Conservation (phyloP, 2,888 invertebrate species). For the Bugula neritina region DNA sequence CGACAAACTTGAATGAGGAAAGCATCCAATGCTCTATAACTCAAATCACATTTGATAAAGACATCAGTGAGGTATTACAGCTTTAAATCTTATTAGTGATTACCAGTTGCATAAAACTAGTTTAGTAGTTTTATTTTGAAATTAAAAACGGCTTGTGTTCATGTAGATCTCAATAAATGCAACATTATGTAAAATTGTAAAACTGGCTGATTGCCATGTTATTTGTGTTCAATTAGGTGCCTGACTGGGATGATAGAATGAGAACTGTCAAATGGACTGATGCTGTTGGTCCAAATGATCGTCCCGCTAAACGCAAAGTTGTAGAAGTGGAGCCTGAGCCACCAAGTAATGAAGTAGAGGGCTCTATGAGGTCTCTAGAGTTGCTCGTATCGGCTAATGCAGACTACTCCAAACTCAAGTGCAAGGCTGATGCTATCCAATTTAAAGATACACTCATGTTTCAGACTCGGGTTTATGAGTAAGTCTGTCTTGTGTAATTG, state of each 20-base stretch:
- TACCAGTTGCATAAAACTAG: background rate
- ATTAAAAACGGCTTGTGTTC: background rate
- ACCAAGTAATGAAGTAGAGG: constrained; percentile 41
- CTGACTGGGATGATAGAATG: constrained; percentile 54
- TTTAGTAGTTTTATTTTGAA: background rate
- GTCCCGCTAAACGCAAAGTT: constrained; percentile 50
- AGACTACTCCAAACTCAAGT: constrained; percentile 48
- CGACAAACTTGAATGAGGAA: constrained; percentile 43
- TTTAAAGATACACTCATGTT: constrained; percentile 53
- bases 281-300: constrained; percentile 30
- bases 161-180: constrained; percentile 5
- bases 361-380: constrained; percentile 42
- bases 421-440: constrained; percentile 42
- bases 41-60: constrained; percentile 48
- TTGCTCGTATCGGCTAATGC: constrained; percentile 46
- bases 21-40: constrained; percentile 43
- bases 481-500: constrained; percentile 35
- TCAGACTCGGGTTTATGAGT: constrained; percentile 52
- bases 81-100: too few species aligned
- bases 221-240: constrained; percentile 35
- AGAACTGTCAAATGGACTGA: constrained; percentile 52
- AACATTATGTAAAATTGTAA: too few species aligned
- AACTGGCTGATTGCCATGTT: too few species aligned
- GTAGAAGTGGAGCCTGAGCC: constrained; percentile 53
- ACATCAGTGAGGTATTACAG: background rate